A percentile compares a stretch with the other conserved stretches of the same genome.
Conservation (phyloP, 2,888 invertebrate species). For the Epinotia brunnichana region DNA sequence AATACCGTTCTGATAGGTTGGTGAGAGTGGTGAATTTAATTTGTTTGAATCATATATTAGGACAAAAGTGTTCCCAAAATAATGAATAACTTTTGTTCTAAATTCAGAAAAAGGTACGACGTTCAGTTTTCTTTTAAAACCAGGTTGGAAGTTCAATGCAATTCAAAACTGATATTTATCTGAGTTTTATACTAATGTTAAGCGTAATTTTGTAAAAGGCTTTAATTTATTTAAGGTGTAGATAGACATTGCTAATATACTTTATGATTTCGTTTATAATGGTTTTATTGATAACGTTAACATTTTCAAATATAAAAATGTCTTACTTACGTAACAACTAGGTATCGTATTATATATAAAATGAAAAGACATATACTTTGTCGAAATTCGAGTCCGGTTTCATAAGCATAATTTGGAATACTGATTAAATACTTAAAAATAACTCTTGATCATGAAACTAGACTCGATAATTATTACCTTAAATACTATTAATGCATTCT, state of each 20-base stretch:
- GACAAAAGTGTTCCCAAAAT: neutral
- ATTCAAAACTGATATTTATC: slow-evolving; percentile 34
- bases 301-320: neutral
- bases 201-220: slow-evolving; percentile 63
- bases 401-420: slow-evolving; percentile 52
- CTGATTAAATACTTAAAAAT: slow-evolving; percentile 12
- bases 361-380: slow-evolving; percentile 3
- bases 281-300: slow-evolving; percentile 30
- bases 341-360: neutral
- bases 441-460: slow-evolving; percentile 58
- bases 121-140: neutral
- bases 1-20: neutral
- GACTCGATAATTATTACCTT: slow-evolving; percentile 46
- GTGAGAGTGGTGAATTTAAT: neutral
- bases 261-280: slow-evolving; percentile 37
- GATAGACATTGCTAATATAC: slow-evolving; percentile 51
- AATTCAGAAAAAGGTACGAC: neutral
- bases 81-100: neutral
- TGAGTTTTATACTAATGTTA: slow-evolving; percentile 45
- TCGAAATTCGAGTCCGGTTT: slow-evolving; percentile 51
- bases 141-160: slow-evolving; percentile 10
- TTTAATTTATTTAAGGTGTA: slow-evolving; percentile 74
- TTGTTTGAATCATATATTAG: neutral
- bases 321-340: slow-evolving; percentile 1
- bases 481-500: slow-evolving; percentile 42